Evolutionary conservation across 35 echinoderm and acorn worm species (phyloP).

Genomic region (Heliocidaris erythrogramma): DNA sequence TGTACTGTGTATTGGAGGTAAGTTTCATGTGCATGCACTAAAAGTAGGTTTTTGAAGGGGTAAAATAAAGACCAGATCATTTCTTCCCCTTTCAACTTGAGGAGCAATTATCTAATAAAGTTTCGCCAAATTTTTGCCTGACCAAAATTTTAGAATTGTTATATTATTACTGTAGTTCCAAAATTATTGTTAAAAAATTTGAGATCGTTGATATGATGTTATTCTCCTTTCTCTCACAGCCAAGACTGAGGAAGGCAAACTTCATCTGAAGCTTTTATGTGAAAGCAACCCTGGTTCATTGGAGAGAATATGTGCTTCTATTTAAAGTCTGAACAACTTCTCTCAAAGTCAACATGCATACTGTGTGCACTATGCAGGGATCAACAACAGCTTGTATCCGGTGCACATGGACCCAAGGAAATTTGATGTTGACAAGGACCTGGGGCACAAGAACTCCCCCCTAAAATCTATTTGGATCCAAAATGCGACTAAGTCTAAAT

Average conservation of each 20-base stretch:
- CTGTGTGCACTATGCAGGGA: not conserved
- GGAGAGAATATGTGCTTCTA: slow-evolving; percentile 53
- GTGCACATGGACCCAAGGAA: not conserved
- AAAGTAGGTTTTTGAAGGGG: too few species aligned
- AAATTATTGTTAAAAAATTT: too few species aligned
- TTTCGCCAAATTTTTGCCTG: not conserved
- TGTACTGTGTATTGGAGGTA: too few species aligned
- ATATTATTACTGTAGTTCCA: too few species aligned
- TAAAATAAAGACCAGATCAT: too few species aligned
- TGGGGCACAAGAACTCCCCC: too few species aligned
- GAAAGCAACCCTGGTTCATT: slow-evolving; percentile 75
- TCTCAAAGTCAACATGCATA: not conserved
- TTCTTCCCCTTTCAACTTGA: too few species aligned
- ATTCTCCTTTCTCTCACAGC: slow-evolving; percentile 47
- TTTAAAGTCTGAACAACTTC: not conserved
- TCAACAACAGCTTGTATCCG: not conserved
- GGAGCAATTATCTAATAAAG: not conserved
- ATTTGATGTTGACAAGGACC: too few species aligned
- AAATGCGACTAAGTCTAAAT: too few species aligned
- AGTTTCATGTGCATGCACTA: too few species aligned
- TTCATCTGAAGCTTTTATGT: slow-evolving; percentile 66
- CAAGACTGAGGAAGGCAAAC: slow-evolving; percentile 63
- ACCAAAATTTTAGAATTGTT: not conserved
- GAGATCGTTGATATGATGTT: too few species aligned
- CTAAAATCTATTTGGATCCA: too few species aligned